phyloP scores from a whole-genome alignment of 2,113 vertebrate genomes.

The Tragelaphus scriptus region DNA sequence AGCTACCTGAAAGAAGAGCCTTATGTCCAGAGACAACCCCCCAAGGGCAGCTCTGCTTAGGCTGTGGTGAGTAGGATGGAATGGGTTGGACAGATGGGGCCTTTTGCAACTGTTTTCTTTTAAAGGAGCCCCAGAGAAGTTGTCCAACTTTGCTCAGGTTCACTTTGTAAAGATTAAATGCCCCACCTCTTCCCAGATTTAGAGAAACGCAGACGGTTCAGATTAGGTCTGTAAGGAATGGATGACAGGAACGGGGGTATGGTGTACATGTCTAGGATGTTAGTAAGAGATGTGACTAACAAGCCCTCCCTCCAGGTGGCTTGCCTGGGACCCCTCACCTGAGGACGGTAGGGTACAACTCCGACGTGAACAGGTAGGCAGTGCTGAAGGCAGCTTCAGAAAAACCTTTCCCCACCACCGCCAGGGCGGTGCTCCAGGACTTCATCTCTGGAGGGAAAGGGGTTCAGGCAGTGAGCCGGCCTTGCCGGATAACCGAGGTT shows the following conservation, averaged over 20 bases:
- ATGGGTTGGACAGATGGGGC: neutral
- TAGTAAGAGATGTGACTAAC: neutral
- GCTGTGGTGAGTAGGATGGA: neutral
- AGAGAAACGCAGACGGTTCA: neutral
- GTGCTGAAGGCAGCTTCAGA: conserved; percentile 86
- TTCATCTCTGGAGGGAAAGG: conserved; percentile 72
- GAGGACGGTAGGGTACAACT: conserved; percentile 89
- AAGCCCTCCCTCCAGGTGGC: neutral
- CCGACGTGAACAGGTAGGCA: conserved; percentile 83
- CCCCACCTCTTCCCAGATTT: neutral
- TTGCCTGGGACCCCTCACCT: conserved; percentile 82
- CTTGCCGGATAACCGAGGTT: neutral
- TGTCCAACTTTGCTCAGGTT: neutral
- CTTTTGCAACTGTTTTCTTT: neutral
- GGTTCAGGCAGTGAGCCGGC: neutral
- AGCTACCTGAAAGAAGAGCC: neutral
- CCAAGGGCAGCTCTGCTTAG: neutral
- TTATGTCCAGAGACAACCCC: neutral
- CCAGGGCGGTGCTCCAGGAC: conserved; percentile 77
- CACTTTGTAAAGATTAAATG: neutral
- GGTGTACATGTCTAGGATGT: neutral
- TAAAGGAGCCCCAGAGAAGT: neutral
- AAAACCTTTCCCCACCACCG: conserved; percentile 84
- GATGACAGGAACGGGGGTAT: neutral
- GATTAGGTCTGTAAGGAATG: neutral